Evolutionary conservation across 2,888 invertebrate genomes (phyloP), one percentile per base, ranked within the genome.

Genomic region (Dolichopus griseipennis): DNA sequence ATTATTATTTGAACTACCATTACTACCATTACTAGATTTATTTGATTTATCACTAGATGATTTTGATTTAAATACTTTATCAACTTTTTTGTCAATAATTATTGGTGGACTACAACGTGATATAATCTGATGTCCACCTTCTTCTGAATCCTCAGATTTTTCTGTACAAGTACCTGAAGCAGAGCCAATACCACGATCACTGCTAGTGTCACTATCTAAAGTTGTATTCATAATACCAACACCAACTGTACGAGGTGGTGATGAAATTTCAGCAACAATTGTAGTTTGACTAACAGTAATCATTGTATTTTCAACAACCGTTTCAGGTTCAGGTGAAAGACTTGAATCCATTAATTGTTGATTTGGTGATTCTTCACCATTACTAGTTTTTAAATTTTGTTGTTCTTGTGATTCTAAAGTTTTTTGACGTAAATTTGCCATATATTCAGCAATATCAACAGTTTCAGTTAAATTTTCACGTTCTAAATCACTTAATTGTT

Each of bases 351-450:
- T 65, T 68, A 79, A 78, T 0, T 73, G 74, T 0, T 73, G 71
- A 52, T 77, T 76, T 64, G 74, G 75, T 20, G 33, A 20, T 34
- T 34, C 33, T 52, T 52, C 52, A 52, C 52, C 52, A 52, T 52
- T 52, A 52, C 6, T n/a, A 3, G 6, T 52, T 52, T 52, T 52
- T 52, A 52, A 52, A 52, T 52, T 5, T 37, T 73, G 73, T 1
- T 72, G 65, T 33, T 79, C 78, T 43, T 77, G 74, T 0, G 77
- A 75, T 71, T 81, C 81, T 12, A 81, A 74, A 20, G 81, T 75
- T 69, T 81, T 80, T 69, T 81, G 81, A 20, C 80, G 78, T 15
- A 82, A 73, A 69, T 81, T 81, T 61, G 80, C 81, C 82, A 82
- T 82, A 65, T 81, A 82, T 66, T 79, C 77, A 52, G 76, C 81